These are phyloP conservation scores for Podarcis siculus DNA, from an alignment of 2,797 vertebrate species.

Conservation along the genomic window DNA sequence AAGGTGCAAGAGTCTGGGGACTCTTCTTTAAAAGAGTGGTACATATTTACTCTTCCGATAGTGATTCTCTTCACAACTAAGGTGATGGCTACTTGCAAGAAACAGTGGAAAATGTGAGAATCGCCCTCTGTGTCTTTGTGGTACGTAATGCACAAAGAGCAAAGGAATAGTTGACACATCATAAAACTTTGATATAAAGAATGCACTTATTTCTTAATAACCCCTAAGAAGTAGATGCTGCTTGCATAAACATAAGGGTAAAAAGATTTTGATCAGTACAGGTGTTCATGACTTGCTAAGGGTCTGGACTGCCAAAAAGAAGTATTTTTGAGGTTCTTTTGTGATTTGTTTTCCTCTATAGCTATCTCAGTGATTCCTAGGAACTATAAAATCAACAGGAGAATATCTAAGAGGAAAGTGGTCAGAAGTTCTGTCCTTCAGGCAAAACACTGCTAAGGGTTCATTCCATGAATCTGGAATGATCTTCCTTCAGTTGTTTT, in stretches of 20 bases:
- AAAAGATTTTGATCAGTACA: not conserved
- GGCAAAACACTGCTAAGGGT: not conserved
- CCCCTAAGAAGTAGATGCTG: not conserved
- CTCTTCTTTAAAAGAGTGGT: not conserved
- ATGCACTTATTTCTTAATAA: not conserved
- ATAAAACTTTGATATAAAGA: not conserved
- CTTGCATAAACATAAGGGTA: not conserved
- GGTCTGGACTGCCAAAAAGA: not conserved
- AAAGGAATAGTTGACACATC: not conserved
- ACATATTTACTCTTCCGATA: not conserved
- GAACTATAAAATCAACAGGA: not conserved
- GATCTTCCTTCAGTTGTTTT: not conserved
- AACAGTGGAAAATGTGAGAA: not conserved
- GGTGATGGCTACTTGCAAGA: not conserved
- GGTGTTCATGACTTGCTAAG: not conserved
- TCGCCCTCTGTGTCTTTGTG: not conserved
- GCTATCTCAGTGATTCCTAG: not conserved
- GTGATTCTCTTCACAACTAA: not conserved
- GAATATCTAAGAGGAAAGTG: not conserved
- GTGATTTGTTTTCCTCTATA: not conserved
- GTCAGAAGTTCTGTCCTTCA: not conserved
- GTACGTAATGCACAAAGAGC: not conserved
- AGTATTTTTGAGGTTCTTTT: not conserved
- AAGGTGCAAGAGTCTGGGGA: not conserved
- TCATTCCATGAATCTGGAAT: not conserved